Evolutionary conservation across 2,888 invertebrate species (phyloP).

Genomic region (Rhogogaster chlorosoma): DNA sequence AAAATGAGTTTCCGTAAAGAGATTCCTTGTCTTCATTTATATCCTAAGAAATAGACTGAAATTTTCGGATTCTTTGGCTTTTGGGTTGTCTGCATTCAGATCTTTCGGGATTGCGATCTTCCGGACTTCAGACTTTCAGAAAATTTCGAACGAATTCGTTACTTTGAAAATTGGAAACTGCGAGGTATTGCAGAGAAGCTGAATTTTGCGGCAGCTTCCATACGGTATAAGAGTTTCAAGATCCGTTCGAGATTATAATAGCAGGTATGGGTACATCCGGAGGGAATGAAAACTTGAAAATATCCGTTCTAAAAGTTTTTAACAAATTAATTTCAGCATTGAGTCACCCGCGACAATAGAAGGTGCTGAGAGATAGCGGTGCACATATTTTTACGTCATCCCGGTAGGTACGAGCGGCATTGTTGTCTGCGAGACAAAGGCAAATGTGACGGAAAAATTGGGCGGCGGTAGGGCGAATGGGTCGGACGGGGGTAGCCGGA

Average conservation of each 20-base stretch:
- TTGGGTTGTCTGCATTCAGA: no score
- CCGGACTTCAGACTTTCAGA: no score
- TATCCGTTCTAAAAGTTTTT: constrained; percentile 32
- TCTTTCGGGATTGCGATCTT: no score
- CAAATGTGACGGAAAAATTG: constrained; percentile 76
- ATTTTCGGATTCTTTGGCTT: no score
- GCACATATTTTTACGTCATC: constrained; percentile 77
- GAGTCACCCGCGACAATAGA: constrained; percentile 37
- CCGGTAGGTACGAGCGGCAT: constrained; percentile 71
- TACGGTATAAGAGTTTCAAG: not conserved
- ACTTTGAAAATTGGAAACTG: no score
- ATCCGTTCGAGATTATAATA: constrained; percentile 56
- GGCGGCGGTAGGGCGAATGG: constrained; percentile 61
- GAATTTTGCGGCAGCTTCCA: not conserved
- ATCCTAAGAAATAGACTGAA: no score
- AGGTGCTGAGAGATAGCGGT: constrained; percentile 57
- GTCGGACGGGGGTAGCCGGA: constrained; percentile 52
- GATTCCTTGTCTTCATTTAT: no score
- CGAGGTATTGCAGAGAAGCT: not conserved
- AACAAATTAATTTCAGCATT: constrained; percentile 41
- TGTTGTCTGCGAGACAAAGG: constrained; percentile 78
- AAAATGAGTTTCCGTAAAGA: no score
- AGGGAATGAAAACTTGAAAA: constrained; percentile 51
- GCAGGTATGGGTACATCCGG: constrained; percentile 52
- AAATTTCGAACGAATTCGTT: not conserved